phyloP scores from a whole-genome alignment of 2,113 vertebrate species.

The Hydrolagus affinis region DNA sequence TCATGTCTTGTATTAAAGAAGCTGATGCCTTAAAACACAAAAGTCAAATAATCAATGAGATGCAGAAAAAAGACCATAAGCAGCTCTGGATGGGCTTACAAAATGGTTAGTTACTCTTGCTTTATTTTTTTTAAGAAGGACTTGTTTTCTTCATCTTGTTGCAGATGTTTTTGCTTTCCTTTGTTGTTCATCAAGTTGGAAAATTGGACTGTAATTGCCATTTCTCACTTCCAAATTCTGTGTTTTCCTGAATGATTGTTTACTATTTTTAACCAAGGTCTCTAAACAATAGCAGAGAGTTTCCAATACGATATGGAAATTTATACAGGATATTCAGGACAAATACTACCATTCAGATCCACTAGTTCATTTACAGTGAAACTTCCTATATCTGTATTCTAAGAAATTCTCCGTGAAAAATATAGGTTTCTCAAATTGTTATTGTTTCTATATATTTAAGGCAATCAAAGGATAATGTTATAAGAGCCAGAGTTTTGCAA shows the following conservation, averaged over 20 bases:
- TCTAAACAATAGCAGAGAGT: background rate
- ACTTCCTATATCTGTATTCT: slow-evolving; percentile 21
- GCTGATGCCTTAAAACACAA: slow-evolving; percentile 98
- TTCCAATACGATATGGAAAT: slow-evolving; percentile 18
- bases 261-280: slow-evolving; percentile 32
- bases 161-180: slow-evolving; percentile 18
- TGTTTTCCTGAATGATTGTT: slow-evolving; percentile 31
- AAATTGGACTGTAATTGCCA: slow-evolving; percentile 9
- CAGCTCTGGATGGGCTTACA: slow-evolving; percentile 98
- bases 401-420: background rate
- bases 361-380: background rate
- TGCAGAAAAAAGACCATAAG: slow-evolving; percentile 99
- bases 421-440: background rate
- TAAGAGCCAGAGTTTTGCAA: background rate
- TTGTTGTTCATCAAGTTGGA: background rate
- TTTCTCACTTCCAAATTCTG: slow-evolving; percentile 22
- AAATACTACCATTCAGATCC: slow-evolving; percentile 8
- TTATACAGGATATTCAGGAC: slow-evolving; percentile 23
- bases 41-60: slow-evolving; percentile 96
- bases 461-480: background rate
- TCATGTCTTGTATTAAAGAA: slow-evolving; percentile 97
- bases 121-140: background rate
- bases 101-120: slow-evolving; percentile 65
- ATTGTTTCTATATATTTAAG: background rate
- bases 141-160: background rate